Conservation (phyloP, 2,888 invertebrate species). For the Acleris laterana region DNA sequence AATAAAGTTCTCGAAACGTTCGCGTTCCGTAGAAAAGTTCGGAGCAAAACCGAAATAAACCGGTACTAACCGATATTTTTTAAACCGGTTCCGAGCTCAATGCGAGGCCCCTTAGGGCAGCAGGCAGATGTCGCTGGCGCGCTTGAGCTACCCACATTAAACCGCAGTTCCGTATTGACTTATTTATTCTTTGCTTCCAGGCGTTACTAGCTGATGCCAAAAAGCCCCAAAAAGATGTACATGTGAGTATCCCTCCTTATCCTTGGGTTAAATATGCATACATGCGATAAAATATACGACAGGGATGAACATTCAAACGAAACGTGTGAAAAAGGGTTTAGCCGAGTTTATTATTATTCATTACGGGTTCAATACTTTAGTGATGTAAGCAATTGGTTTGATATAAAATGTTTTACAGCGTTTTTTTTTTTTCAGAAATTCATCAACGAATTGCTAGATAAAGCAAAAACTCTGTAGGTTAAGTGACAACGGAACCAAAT, state of each 20-base stretch:
- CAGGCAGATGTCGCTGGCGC: too few species aligned
- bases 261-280: neutral
- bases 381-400: conserved; percentile 5
- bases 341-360: too few species aligned
- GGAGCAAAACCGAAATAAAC: too few species aligned
- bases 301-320: too few species aligned
- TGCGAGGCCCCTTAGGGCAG: too few species aligned
- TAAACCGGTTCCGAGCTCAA: too few species aligned
- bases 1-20: too few species aligned
- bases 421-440: conserved; percentile 89
- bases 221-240: conserved; percentile 93
- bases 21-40: too few species aligned
- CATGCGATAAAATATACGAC: too few species aligned
- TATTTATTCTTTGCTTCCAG: conserved; percentile 79
- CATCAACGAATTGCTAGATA: conserved; percentile 94
- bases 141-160: too few species aligned
- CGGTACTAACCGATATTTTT: too few species aligned
- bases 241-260: conserved; percentile 83
- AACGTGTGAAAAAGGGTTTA: too few species aligned
- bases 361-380: neutral
- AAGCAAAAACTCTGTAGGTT: conserved; percentile 92
- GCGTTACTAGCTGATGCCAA: conserved; percentile 92
- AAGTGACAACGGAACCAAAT: conserved; percentile 52
- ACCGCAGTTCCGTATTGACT: conserved; percentile 4
- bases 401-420: neutral